Evolutionary conservation across 1,140 invertebrate genomes (phyloP), one percentile per base, ranked within the genome.

Genomic region (Yoshiicerus persimilis): DNA sequence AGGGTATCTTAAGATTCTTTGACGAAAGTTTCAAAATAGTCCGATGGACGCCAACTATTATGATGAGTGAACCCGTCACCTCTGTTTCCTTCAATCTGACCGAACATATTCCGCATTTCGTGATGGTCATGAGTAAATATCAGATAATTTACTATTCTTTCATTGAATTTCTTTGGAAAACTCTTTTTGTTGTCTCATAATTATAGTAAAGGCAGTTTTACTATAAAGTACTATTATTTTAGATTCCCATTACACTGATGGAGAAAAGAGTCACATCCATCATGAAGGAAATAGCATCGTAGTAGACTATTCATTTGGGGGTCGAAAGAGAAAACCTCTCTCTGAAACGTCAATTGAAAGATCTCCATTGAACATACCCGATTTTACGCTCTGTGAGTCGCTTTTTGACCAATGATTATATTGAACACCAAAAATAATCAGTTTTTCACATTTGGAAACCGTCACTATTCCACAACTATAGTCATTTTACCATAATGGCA

Each of bases 301-400:
- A 8, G 20, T 39, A 20, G 90, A 91, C 56, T 91, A 89, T 64
- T 89, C 88, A 25, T 70, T 84, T 27, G 90, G 90, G 56, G 89
- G 89, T 27, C n/a, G 20, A 11, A 89, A 87, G 20, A 84, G 64
- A 20, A 38, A 38, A 13, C 23, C 47, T 27, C 66, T 88, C 0
- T 91, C 90, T 11, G 64, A 89, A 87, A 89, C 90, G 11, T 89
- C 90, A 2, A 77, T 91, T 16, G 85, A 87, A n/a, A 23, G 89
- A 16, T 9, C 13, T 30, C 62, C 66, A 0, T 87, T 91, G 23
- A 23, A 23, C 16, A 66, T 80, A 56, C 86, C 88, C 1, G 90
- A 90, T 88, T 90, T 90, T 86, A 36, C 88, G 32, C 8, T 88
- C 16, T 25, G 89, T 90, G 30, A 56, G 38, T n/a, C n/a, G n/a